A percentile compares a stretch with the other conserved stretches of the same genome.
These are phyloP conservation scores for Caenorhabditis sp. DNA, from an alignment of 2,888 invertebrate species.

Conservation along the genomic window DNA sequence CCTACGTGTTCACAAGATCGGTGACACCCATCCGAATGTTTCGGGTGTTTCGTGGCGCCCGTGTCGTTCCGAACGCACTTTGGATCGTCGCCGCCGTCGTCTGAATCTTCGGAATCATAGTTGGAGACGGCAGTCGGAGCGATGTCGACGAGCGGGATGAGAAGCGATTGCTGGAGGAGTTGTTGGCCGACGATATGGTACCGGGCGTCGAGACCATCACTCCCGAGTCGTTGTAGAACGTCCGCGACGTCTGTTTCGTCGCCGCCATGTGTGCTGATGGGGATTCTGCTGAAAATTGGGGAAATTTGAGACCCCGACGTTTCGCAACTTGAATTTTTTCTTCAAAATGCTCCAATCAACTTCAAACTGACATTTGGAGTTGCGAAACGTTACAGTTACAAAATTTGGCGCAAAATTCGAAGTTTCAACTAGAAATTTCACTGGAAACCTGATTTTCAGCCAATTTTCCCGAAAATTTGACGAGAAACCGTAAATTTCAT, in stretches of 20 bases:
- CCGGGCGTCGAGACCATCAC: slow-evolving; percentile 31
- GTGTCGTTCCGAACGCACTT: slow-evolving; percentile 36
- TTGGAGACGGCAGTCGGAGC: slow-evolving; percentile 30
- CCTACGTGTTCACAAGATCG: slow-evolving; percentile 44
- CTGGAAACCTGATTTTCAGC: too few relatives aligned
- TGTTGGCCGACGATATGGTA: not conserved
- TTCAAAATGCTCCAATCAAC: too few relatives aligned
- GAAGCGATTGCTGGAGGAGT: slow-evolving; percentile 3
- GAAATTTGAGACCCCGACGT: too few relatives aligned
- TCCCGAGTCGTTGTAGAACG: slow-evolving; percentile 44
- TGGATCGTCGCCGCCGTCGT: slow-evolving; percentile 31
- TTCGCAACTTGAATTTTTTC: too few relatives aligned
- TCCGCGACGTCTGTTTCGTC: slow-evolving; percentile 8
- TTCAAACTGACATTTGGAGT: too few relatives aligned
- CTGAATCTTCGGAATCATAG: slow-evolving; percentile 15
- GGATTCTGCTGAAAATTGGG: slow-evolving; percentile 31
- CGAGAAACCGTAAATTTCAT: too few relatives aligned
- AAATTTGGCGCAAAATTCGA: too few relatives aligned
- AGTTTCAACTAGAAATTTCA: too few relatives aligned
- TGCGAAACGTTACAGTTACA: too few relatives aligned
- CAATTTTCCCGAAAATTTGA: too few relatives aligned
- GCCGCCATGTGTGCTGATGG: slow-evolving; percentile 19
- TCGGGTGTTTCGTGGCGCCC: slow-evolving; percentile 24
- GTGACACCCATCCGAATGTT: slow-evolving; percentile 51
- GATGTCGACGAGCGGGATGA: slow-evolving; percentile 40